These are phyloP conservation scores for Gavialis gangeticus DNA, from an alignment of 2,113 vertebrate genomes.

Conservation along the genomic window DNA sequence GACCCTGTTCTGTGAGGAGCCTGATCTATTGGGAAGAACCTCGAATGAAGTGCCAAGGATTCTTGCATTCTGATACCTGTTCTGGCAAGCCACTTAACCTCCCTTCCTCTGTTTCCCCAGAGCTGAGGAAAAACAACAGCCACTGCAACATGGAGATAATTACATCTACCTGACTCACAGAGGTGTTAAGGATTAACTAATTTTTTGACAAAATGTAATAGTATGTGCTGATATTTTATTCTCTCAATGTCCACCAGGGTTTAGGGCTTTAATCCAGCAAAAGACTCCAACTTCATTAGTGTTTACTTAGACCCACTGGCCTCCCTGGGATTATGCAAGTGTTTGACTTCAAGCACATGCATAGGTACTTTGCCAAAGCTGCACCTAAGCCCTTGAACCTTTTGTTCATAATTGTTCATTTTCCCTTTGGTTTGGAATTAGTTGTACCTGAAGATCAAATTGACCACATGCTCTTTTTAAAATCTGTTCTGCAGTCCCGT, in stretches of 20 bases:
- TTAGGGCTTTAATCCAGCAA: neutral
- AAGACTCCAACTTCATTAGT: neutral
- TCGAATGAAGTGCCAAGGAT: conserved; percentile 12
- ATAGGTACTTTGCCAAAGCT: neutral
- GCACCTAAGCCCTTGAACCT: neutral
- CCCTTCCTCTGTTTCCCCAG: neutral
- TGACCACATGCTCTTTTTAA: neutral
- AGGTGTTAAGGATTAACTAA: neutral
- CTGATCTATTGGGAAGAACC: conserved; percentile 1
- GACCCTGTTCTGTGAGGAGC: neutral
- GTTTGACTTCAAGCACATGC: neutral
- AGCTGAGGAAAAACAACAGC: neutral
- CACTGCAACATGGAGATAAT: conserved; percentile 2
- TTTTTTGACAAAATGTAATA: neutral
- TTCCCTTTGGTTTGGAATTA: neutral
- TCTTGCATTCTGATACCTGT: conserved; percentile 10
- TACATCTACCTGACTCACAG: neutral
- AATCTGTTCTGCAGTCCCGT: neutral
- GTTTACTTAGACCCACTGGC: neutral
- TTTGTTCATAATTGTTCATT: neutral
- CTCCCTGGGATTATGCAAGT: neutral
- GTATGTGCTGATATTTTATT: neutral
- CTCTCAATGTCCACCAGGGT: neutral
- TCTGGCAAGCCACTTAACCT: conserved; percentile 16
- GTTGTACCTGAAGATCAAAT: neutral